Conservation (phyloP, 1,140 invertebrate genomes). For the Zaprionus camerounensis region DNA sequence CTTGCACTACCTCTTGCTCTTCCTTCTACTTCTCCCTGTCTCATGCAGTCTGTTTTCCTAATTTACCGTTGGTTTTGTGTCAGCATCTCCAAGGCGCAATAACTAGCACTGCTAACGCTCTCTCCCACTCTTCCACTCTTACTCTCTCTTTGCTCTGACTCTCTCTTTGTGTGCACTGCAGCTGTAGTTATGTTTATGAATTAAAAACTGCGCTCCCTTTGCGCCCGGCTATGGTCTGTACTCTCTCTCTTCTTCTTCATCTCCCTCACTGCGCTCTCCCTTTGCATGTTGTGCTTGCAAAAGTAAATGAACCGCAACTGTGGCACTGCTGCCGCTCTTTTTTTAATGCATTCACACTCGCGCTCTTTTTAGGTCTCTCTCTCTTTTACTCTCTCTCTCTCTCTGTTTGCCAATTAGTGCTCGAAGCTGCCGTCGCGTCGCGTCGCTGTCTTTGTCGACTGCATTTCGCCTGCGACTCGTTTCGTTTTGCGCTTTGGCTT, state of each 20-base stretch:
- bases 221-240: background rate
- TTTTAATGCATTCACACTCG: background rate
- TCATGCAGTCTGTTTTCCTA: background rate
- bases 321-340: conserved; percentile 20
- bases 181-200: conserved; percentile 20
- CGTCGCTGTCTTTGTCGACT: conserved; percentile 23
- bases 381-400: conserved; percentile 11
- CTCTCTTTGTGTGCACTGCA: background rate
- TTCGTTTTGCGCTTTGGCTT: conserved; percentile 50
- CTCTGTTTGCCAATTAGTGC: conserved; percentile 55
- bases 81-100: background rate
- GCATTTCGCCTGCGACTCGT: conserved; percentile 58
- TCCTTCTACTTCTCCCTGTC: background rate
- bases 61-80: conserved; percentile 1
- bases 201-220: background rate
- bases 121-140: background rate
- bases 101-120: background rate
- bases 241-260: background rate
- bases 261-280: background rate
- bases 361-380: conserved; percentile 3
- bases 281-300: conserved; percentile 36
- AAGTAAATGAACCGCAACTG: conserved; percentile 71
- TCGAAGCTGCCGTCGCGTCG: conserved; percentile 26
- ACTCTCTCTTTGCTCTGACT: background rate
- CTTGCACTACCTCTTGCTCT: background rate